A percentile compares a stretch with the other conserved stretches of the same genome.
These are phyloP conservation scores for Agrilus cyanescens DNA, from an alignment of 2,888 invertebrate species.

Conservation along the genomic window DNA sequence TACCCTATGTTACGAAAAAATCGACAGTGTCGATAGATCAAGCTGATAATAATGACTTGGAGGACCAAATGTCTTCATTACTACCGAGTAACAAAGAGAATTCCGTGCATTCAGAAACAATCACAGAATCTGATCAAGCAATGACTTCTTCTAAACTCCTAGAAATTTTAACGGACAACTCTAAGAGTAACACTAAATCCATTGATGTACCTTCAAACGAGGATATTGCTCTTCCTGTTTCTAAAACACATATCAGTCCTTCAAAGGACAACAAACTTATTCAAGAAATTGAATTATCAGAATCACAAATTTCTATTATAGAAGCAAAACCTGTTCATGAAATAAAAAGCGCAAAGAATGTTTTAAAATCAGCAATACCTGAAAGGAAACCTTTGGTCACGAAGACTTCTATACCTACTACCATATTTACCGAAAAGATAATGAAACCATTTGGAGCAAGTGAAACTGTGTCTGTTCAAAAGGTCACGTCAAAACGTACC, in stretches of 20 bases:
- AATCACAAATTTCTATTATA: too few relatives aligned
- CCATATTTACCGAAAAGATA: constrained; percentile 32
- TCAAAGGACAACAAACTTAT: too few relatives aligned
- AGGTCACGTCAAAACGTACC: constrained; percentile 23
- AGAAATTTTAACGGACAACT: constrained; percentile 42
- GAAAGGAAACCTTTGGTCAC: constrained; percentile 2
- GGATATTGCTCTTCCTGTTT: too few relatives aligned
- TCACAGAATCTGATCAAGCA: constrained; percentile 27
- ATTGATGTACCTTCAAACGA: too few relatives aligned
- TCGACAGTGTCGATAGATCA: too few relatives aligned
- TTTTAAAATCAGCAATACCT: constrained; percentile 14
- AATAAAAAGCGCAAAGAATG: constrained; percentile 13
- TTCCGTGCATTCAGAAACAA: constrained; percentile 24
- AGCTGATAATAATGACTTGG: constrained; percentile 21
- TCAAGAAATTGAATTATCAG: too few relatives aligned
- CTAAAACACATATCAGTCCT: too few relatives aligned
- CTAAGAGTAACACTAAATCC: too few relatives aligned
- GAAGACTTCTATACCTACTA: constrained; percentile 16
- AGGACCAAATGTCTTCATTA: constrained; percentile 29
- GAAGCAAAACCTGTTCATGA: too few relatives aligned
- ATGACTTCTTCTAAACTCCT: constrained; percentile 43
- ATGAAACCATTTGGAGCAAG: constrained; percentile 24
- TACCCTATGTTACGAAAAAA: too few relatives aligned
- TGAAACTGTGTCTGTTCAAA: constrained; percentile 23
- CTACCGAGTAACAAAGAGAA: constrained; percentile 5